These are phyloP conservation scores for Malurus splendens DNA, from an alignment of 2,797 vertebrate genomes.

Conservation along the genomic window DNA sequence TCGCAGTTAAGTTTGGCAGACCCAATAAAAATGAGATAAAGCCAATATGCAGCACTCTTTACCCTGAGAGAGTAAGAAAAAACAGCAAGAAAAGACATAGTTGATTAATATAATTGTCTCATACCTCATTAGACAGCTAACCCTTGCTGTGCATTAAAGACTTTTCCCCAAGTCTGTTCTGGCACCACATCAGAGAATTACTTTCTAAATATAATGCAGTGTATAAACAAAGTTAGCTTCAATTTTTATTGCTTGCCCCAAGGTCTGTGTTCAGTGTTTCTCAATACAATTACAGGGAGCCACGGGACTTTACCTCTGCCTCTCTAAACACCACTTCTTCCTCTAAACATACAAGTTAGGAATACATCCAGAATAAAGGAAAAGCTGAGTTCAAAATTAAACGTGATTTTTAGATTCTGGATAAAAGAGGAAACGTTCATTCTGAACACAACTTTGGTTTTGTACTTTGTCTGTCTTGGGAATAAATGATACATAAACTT, in stretches of 20 bases:
- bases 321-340: not conserved
- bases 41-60: not conserved
- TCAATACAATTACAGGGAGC: not conserved
- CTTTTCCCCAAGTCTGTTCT: not conserved
- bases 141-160: slow-evolving; percentile 18
- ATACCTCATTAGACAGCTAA: slow-evolving; percentile 33
- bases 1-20: not conserved
- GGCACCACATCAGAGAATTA: not conserved
- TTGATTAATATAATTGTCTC: slow-evolving; percentile 37
- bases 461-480: not conserved
- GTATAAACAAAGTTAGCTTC: not conserved
- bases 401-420: not conserved
- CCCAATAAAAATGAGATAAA: not conserved
- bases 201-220: slow-evolving; percentile 2
- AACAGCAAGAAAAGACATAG: not conserved
- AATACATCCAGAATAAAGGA: not conserved
- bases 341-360: not conserved
- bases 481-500: not conserved
- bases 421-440: not conserved
- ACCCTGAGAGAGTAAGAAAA: not conserved
- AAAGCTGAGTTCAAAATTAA: not conserved
- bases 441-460: not conserved
- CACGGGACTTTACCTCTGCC: not conserved
- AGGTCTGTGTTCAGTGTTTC: not conserved
- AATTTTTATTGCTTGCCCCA: not conserved